Evolutionary conservation across 2,888 invertebrate species (phyloP).

Genomic region (Yponomeuta sedellus): DNA sequence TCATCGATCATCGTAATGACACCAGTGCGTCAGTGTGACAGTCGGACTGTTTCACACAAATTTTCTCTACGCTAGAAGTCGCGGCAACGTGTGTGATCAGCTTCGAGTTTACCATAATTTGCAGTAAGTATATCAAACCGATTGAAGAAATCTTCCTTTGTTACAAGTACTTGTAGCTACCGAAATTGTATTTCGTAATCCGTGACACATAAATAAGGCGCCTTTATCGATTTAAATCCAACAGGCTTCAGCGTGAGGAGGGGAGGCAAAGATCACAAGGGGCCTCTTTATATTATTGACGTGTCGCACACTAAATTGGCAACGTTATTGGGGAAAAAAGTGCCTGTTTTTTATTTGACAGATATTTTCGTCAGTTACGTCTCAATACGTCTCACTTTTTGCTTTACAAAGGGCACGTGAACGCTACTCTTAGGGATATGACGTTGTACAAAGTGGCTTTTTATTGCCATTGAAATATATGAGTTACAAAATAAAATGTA

Average conservation of each 20-base stretch:
- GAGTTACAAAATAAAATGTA: no score
- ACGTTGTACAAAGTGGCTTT: not conserved
- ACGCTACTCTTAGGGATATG: not conserved
- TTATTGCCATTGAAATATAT: no score
- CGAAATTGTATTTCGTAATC: not conserved
- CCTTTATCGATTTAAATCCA: conserved; percentile 43
- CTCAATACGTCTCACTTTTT: conserved; percentile 24
- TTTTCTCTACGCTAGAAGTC: no score
- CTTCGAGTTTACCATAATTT: no score
- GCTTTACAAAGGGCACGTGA: not conserved
- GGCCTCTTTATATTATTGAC: conserved; percentile 61
- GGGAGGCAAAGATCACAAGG: conserved; percentile 52
- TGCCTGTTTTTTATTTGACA: conserved; percentile 52
- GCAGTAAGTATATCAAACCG: no score
- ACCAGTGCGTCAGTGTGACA: no score
- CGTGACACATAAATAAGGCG: not conserved
- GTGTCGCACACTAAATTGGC: conserved; percentile 64
- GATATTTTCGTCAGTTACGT: conserved; percentile 35
- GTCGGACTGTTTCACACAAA: no score
- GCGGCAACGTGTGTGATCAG: no score
- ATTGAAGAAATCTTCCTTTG: no score
- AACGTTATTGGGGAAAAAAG: conserved; percentile 51
- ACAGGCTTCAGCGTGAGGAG: conserved; percentile 34
- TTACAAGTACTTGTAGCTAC: no score
- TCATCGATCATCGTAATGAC: no score